Conservation (phyloP, 2,113 vertebrate species). For the Haplotaxodon microlepis region DNA sequence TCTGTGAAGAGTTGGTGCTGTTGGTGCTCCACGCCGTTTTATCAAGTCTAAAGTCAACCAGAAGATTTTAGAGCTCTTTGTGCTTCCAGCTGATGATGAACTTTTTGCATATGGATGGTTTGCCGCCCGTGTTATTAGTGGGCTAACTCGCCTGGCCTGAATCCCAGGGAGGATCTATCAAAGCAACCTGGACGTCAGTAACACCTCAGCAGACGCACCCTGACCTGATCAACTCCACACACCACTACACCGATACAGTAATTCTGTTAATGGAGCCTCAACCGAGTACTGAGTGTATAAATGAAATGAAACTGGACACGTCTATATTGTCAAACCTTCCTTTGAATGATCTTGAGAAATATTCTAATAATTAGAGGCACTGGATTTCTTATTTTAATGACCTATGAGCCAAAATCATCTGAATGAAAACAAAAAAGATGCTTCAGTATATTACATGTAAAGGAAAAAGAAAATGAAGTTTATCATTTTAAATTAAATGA, state of each 20-base stretch:
- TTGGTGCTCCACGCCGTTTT: rapidly evolving
- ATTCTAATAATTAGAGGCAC: rapidly evolving
- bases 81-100: background rate
- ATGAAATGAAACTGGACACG: background rate
- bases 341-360: background rate
- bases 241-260: background rate
- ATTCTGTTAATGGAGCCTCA: background rate
- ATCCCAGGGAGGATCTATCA: background rate
- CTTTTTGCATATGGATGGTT: background rate
- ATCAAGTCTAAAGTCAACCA: background rate
- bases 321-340: background rate
- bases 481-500: background rate
- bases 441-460: background rate
- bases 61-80: background rate
- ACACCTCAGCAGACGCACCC: background rate
- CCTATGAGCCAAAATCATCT: rapidly evolving
- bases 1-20: background rate
- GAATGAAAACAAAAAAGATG: background rate
- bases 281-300: background rate
- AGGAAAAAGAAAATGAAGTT: background rate
- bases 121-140: background rate
- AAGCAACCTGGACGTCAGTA: background rate
- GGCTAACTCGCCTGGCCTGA: rapidly evolving
- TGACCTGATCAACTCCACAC: background rate
- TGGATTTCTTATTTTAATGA: background rate